Conservation (phyloP, 1,140 invertebrate species). For the Halyomorpha halys region DNA sequence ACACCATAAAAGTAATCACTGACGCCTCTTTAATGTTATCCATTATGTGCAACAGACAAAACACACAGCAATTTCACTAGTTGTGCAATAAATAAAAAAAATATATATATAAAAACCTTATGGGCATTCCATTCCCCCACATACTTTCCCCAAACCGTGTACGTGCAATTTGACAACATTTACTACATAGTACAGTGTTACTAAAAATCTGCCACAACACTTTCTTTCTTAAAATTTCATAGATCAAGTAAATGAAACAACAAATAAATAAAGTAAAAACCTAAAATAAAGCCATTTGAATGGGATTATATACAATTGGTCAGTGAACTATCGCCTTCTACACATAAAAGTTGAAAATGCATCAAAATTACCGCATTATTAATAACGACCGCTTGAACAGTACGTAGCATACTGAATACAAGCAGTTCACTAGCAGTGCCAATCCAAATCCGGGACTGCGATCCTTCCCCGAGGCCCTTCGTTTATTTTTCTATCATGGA, state of each 20-base stretch:
- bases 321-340: constrained; percentile 19
- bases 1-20: neutral
- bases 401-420: constrained; percentile 24
- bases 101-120: neutral
- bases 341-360: constrained; percentile 22
- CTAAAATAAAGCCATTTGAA: constrained; percentile 17
- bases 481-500: constrained; percentile 18
- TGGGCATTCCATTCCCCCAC: constrained; percentile 9
- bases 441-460: constrained; percentile 18
- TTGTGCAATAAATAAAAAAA: constrained; percentile 3
- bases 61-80: constrained; percentile 10
- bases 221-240: neutral
- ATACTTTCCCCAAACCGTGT: constrained; percentile 19
- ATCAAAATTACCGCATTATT: constrained; percentile 25
- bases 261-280: constrained; percentile 13
- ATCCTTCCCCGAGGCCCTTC: constrained; percentile 6
- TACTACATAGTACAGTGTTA: constrained; percentile 21
- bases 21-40: constrained; percentile 1
- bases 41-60: constrained; percentile 14
- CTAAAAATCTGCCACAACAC: constrained; percentile 14
- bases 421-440: constrained; percentile 12
- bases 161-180: constrained; percentile 15
- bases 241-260: constrained; percentile 6
- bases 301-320: constrained; percentile 25
- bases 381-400: constrained; percentile 24